Evolutionary conservation across 2,797 vertebrate genomes (phyloP), one percentile per base, ranked within the genome.

Genomic region (Oryzias dopingdopingensis): DNA sequence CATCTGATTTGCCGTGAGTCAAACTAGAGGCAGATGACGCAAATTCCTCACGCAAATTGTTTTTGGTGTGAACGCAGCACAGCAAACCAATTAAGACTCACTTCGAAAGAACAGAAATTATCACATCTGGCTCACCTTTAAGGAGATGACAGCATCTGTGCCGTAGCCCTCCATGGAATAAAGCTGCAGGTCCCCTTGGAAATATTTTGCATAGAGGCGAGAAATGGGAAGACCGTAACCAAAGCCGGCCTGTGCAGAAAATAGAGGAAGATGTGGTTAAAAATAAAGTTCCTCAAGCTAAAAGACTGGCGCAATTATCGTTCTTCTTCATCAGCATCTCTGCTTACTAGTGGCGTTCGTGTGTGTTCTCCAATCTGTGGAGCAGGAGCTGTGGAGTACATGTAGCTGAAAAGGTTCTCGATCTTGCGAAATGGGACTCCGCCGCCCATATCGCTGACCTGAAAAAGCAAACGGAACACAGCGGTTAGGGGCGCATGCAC

Each of bases 161-260:
- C 96, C 96, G 0, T 93, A 92, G 56, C 95, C 95, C 76, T 98
- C 96, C 96, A 98, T 98, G 49, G 96, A 96, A 82, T 92, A 98
- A 46, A 98, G 94, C 90, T 98, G 95, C 79, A 98, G 87, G 82
- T 98, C 95, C 2, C 96, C 96, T 85, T 98, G 96, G 92, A 98
- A 98, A 83, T 98, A 98, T 84, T 94, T 95, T 82, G 96, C 96
- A 0, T 97, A 98, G 70, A 98, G 96, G 7, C 96, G 93, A 18
- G 96, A 96, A 80, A 98, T 96, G 68, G 96, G 96, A 68, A 98
- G 86, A 12, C 96, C 96, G 0, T 98, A 98, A 65, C 96, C 96
- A 20, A 98, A 96, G 10, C 96, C 96, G 18, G 96, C 96, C 96
- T 98, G 83, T 24, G 46, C 6, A 22, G 24, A 54, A 16, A 62